Evolutionary conservation across 2,797 vertebrate species (phyloP), one percentile per base, ranked within the genome.

Genomic region (Melanotaenia pygmaea): DNA sequence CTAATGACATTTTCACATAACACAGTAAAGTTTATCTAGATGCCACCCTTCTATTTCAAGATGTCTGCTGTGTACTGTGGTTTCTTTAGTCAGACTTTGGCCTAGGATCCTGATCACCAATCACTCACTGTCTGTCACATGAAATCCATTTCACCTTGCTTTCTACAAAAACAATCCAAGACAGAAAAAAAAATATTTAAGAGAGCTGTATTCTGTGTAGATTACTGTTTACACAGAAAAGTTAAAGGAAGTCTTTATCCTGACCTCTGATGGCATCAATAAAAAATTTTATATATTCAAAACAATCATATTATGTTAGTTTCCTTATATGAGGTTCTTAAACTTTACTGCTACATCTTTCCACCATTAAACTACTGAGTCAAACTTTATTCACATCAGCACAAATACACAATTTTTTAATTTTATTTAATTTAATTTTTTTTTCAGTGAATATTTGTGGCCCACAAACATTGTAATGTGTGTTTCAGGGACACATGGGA

Each of bases 401-500:
- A 51, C 50, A 51, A 51, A 51, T 12, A 51, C 50, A 22, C 40
- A 18, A 18, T 18, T 45, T 4, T 20, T 45, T 30, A 1, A 30
- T 30, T 30, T 30, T 30, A 30, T 30, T 30, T 30, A 30, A 30
- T 30, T 30, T 34, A 7, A 34, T 34, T 34, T 45, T 45, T 6
- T 9, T 51, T 10, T 54, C 24, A 54, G 3, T 24, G 22, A 53
- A 11, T 53, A 53, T 53, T 7, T 7, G 16, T 43, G 45, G 51
- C 32, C 26, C 5, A 3, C 14, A 66, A n/a, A 9, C 30, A 18
- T 35, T 1, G 57, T 12, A 77, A 40, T 80, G 35, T 74, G 6
- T 74, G 57, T 80, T n/a, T 64, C 83, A 95, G 95, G 63, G 94
- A 95, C 63, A 95, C 94, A 32, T 95, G 95, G 94, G 94, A 95